phyloP scores from a whole-genome alignment of 2,797 vertebrate genomes.

The Selene dorsalis region DNA sequence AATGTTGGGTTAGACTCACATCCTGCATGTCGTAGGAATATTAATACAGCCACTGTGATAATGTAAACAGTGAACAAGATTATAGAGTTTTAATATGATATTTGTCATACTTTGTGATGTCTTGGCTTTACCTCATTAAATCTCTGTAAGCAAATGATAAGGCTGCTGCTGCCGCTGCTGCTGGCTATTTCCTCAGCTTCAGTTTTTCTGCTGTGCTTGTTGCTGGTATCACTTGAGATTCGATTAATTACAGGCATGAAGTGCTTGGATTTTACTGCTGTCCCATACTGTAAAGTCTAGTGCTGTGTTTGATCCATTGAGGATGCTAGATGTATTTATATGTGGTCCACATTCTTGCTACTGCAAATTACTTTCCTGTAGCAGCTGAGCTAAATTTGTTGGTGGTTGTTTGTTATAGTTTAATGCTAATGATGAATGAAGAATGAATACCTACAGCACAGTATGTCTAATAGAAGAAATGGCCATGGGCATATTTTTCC shows the following conservation, averaged over 20 bases:
- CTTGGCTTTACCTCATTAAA: conserved; percentile 4
- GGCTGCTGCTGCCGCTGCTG: conserved; percentile 26
- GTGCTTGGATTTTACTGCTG: conserved; percentile 18
- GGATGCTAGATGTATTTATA: conserved; percentile 25
- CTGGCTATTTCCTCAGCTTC: conserved; percentile 26
- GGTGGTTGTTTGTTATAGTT: conserved; percentile 23
- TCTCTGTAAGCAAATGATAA: neutral
- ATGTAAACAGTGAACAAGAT: neutral
- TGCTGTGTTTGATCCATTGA: conserved; percentile 29
- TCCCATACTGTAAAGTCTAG: neutral
- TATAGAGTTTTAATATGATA: neutral
- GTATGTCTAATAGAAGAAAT: neutral
- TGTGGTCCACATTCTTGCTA: conserved; percentile 8
- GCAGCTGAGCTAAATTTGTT: conserved; percentile 18
- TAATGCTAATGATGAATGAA: conserved; percentile 21
- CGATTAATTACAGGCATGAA: conserved; percentile 21
- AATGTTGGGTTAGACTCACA: neutral
- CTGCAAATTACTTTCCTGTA: conserved; percentile 27
- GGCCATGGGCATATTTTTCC: conserved; percentile 11
- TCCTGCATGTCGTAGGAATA: neutral
- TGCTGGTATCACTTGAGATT: conserved; percentile 17
- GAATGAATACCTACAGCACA: neutral
- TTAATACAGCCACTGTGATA: neutral
- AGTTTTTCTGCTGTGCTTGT: conserved; percentile 17
- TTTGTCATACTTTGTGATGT: neutral